Evolutionary conservation across 2,113 vertebrate genomes (phyloP), one percentile per base, ranked within the genome.

Genomic region (Syngnathus typhle): DNA sequence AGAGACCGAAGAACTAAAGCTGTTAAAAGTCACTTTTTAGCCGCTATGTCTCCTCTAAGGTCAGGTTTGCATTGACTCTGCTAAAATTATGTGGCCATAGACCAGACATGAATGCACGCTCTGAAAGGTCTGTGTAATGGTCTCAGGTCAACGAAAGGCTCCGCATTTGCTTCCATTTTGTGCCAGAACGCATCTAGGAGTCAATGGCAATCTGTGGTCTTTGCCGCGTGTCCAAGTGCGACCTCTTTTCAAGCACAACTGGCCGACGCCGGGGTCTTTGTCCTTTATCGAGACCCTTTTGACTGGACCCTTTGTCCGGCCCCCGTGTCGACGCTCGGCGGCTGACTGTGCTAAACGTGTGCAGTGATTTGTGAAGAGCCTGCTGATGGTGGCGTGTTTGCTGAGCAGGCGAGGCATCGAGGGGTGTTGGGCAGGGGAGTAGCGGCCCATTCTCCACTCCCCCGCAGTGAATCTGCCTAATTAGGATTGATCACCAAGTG

Each of bases 351-450:
- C 89, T 88, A 84, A 89, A 91, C 89, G 86, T 90, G 88, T 88
- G 86, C 88, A 90, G 77, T 79, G 85, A 85, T 88, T 87, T 90
- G 90, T 89, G 84, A 88, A 89, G 82, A 86, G 86, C 87, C 83
- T 77, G 83, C 91, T 89, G 87, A 91, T 87, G 68, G 82, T 85
- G 85, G 82, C 85, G 85, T 86, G 87, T 88, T 88, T 88, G 88
- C 88, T 88, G 86, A 88, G 85, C 85, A 88, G 86, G 80, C 84
- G 84, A 82, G 84, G 76, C 84, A 81, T 85, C 81, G 69, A 79
- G 54, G 74, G 84, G 83, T 87, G 27, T 27, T 27, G 27, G 27
- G 27, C 27, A 32, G 27, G 27, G 27, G 27, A 32, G 27, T 75
- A 69, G 83, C 73, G 70, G 85, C 78, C 87, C 81, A 76, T 75